phyloP scores from a whole-genome alignment of 2,113 vertebrate species.

The Aspidoscelis tigris region DNA sequence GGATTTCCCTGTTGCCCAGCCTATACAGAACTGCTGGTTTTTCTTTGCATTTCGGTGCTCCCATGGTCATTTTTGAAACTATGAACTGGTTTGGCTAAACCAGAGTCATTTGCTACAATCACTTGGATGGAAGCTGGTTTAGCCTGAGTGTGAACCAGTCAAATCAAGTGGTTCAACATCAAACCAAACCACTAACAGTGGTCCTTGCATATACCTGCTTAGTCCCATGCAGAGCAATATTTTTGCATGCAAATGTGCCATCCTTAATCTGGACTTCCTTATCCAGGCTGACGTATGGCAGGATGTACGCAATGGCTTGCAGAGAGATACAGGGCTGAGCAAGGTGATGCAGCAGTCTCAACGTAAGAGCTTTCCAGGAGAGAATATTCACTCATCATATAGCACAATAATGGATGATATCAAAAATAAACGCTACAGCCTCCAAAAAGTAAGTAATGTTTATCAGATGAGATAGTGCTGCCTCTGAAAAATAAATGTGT shows the following conservation, averaged over 20 bases:
- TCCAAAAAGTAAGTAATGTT: constrained; percentile 62
- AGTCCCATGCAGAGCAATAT: not conserved
- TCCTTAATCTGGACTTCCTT: constrained; percentile 18
- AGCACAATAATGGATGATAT: constrained; percentile 74
- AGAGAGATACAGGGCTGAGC: constrained; percentile 62
- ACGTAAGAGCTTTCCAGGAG: rapidly evolving
- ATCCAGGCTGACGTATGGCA: constrained; percentile 59
- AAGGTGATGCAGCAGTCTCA: not conserved
- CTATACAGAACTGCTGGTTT: too few relatives aligned
- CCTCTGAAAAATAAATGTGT: too few relatives aligned
- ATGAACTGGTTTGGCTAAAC: too few relatives aligned
- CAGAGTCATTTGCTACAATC: too few relatives aligned
- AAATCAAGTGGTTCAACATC: too few relatives aligned
- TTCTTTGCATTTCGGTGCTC: too few relatives aligned
- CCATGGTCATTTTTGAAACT: too few relatives aligned
- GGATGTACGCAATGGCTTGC: constrained; percentile 65
- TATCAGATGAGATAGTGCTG: not conserved
- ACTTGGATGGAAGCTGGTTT: too few relatives aligned
- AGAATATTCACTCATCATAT: constrained; percentile 47
- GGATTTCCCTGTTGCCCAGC: too few relatives aligned
- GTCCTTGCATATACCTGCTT: too few relatives aligned
- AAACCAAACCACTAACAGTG: too few relatives aligned
- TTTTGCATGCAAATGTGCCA: rapidly evolving
- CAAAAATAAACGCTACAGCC: constrained; percentile 66
- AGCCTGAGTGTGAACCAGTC: too few relatives aligned